Evolutionary conservation across 2,888 invertebrate genomes (phyloP).

Genomic region (Patella caerulea): DNA sequence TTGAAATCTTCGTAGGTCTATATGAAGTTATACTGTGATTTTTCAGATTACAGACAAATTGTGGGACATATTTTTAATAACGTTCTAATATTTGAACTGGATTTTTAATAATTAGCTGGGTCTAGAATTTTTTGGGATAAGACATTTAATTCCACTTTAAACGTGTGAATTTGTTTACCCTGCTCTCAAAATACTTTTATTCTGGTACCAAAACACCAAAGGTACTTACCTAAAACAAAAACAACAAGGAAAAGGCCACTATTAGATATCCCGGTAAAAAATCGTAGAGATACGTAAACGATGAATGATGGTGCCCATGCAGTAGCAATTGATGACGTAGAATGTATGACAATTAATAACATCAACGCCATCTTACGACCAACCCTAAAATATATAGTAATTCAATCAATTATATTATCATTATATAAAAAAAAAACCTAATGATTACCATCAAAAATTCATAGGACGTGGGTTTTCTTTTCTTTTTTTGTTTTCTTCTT

Average conservation of each 20-base stretch:
- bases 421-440: neutral
- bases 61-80: no score
- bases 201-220: neutral
- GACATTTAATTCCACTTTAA: no score
- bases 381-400: conserved; percentile 42
- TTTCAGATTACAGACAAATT: no score
- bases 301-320: conserved; percentile 48
- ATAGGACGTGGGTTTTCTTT: neutral
- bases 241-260: conserved; percentile 56
- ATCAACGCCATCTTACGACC: conserved; percentile 55
- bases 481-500: neutral
- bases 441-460: neutral
- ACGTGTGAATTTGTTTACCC: no score
- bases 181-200: neutral
- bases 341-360: conserved; percentile 40
- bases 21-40: no score
- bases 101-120: no score
- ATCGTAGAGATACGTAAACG: conserved; percentile 50
- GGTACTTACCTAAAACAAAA: conserved; percentile 59
- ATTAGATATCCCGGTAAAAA: conserved; percentile 50
- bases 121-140: no score
- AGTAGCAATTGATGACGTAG: conserved; percentile 46
- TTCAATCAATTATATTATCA: neutral
- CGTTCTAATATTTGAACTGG: no score
- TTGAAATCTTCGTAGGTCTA: no score